Conservation (phyloP, 2,888 invertebrate species). For the Panzeria rudis region DNA sequence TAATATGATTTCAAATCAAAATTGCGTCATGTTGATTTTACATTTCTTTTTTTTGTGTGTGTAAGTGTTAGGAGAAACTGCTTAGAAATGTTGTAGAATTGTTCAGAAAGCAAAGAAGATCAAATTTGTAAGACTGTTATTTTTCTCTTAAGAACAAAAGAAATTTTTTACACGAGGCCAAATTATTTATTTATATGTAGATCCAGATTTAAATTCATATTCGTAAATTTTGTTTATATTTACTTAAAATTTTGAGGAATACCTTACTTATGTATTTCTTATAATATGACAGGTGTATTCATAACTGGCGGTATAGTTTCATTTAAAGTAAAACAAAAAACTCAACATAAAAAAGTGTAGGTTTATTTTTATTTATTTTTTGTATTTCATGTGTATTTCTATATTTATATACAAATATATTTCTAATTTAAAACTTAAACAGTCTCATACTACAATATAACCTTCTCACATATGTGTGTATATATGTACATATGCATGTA, state of each 20-base stretch:
- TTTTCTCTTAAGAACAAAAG: too few relatives aligned
- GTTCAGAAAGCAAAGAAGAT: too few relatives aligned
- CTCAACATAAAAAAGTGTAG: not conserved
- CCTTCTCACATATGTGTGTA: constrained; percentile 57
- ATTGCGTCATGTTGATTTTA: too few relatives aligned
- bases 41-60: too few relatives aligned
- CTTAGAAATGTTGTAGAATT: too few relatives aligned
- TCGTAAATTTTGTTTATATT: not conserved
- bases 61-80: too few relatives aligned
- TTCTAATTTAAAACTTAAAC: constrained; percentile 61
- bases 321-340: not conserved
- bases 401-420: constrained; percentile 41
- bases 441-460: constrained; percentile 39
- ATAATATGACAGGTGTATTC: not conserved
- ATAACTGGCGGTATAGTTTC: not conserved
- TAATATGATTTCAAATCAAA: too few relatives aligned
- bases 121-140: too few relatives aligned
- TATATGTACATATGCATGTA: not conserved
- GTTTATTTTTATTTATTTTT: constrained; percentile 2
- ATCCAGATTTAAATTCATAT: too few relatives aligned
- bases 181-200: too few relatives aligned
- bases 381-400: constrained; percentile 7
- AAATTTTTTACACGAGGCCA: too few relatives aligned
- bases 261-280: not conserved
- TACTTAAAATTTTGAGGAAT: not conserved